phyloP scores from a whole-genome alignment of 2,888 invertebrate species.

The Lamproptera curius region DNA sequence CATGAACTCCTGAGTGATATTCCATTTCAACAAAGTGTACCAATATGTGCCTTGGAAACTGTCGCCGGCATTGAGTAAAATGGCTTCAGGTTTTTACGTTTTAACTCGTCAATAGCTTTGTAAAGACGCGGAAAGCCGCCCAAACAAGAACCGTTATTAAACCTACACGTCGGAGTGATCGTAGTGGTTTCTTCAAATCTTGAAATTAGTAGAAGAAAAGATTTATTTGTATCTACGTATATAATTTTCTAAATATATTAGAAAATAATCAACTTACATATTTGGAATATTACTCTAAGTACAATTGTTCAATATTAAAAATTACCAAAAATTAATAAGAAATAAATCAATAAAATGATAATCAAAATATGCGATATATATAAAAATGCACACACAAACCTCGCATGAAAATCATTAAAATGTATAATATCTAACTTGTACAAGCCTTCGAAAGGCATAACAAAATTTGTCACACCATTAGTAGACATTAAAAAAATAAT shows the following conservation, averaged over 20 bases:
- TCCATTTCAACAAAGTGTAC: slow-evolving; percentile 87
- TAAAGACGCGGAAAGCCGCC: slow-evolving; percentile 84
- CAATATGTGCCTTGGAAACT: slow-evolving; percentile 92
- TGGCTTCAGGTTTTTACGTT: slow-evolving; percentile 69
- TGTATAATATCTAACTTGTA: slow-evolving; percentile 77
- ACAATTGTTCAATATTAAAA: not conserved
- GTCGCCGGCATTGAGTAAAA: slow-evolving; percentile 90
- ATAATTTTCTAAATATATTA: not conserved
- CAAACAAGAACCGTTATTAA: slow-evolving; percentile 72
- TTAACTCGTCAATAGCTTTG: slow-evolving; percentile 70
- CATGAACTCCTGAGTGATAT: slow-evolving; percentile 85
- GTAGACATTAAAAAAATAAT: too few relatives aligned
- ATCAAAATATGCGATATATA: not conserved
- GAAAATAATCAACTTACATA: not conserved
- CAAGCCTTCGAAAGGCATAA: slow-evolving; percentile 50
- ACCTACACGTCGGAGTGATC: slow-evolving; percentile 70
- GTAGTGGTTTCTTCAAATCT: slow-evolving; percentile 81
- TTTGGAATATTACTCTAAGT: not conserved
- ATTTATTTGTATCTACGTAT: not conserved
- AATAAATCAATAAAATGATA: not conserved
- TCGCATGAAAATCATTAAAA: slow-evolving; percentile 79
- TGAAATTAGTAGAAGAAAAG: not conserved
- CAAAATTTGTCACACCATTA: slow-evolving; percentile 32
- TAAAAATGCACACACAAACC: slow-evolving; percentile 51
- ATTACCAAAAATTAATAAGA: not conserved